Evolutionary conservation across 2,888 invertebrate genomes (phyloP), one percentile per base, ranked within the genome.

Genomic region (Lasioglossum morio): DNA sequence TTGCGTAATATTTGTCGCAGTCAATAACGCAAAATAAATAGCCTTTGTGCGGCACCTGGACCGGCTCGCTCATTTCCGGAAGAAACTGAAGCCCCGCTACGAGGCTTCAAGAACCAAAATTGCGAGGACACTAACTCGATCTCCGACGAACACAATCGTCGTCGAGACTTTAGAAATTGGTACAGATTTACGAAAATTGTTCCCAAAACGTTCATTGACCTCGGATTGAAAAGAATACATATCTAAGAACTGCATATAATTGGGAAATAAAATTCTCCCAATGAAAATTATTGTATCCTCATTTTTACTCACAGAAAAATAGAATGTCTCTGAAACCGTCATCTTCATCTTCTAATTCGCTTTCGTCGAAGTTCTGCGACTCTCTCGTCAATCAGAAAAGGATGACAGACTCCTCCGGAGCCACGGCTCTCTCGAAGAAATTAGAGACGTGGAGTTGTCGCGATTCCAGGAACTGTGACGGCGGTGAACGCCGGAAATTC

Each of bases 21-120:
- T 93, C 92, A 92, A 92, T 93, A 91, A 88, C 88, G 90, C 91
- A 90, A 90, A 89, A 90, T 91, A 93, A 92, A 92, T 89, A 89
- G 81, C 87, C 77, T 83, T 85, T 88, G 85, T 87, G 79, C 75
- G 43, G 14, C 16, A 4, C 37, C 73, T 19, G 23, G 4, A 2
- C 81, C 48, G 40, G 77, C 23, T 77, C 79, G 77, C 79, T 63
- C 34, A 70, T 70, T 79, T 60, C 37, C 57, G 53, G 27, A 46
- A 34, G 63, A 63, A 63, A 63, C 27, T 7, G 63, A n/a, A 30
- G 63, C 34, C 34, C 19, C 8, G 19, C 10, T 23, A 14, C 8
- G 7, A 5, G 34, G 34, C 34, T 34, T 34, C 4, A 4, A 66
- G 66, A 66, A 66, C 8, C 66, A 4, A 66, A 66, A 66, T 66